Percentiles rank a stretch among this genome's conserved stretches.
Conservation (phyloP, 2,888 invertebrate species). For the Trypoxylon attenuatum region DNA sequence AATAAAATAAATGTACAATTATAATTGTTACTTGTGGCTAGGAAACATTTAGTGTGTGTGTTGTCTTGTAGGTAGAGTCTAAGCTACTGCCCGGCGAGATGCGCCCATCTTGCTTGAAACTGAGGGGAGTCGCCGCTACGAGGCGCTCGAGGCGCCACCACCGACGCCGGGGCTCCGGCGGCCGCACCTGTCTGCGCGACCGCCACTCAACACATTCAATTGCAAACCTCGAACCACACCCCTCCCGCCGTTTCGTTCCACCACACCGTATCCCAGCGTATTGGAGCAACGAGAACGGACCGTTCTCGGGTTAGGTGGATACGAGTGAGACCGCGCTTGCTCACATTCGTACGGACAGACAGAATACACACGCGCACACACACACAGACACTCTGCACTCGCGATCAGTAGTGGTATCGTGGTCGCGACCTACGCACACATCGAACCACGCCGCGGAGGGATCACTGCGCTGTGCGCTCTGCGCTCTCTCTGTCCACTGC, state of each 20-base stretch:
- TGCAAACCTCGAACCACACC: no score
- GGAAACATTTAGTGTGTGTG: constrained; percentile 67
- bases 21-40: constrained; percentile 62
- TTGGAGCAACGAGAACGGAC: no score
- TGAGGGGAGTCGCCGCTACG: constrained; percentile 60
- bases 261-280: no score
- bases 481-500: no score
- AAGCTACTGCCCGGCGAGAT: constrained; percentile 73
- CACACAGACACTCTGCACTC: no score
- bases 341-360: neutral
- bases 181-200: constrained; percentile 65
- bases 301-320: constrained; percentile 15
- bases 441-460: constrained; percentile 21
- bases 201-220: constrained; percentile 52
- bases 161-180: constrained; percentile 59
- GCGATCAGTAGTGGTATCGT: no score
- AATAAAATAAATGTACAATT: constrained; percentile 67
- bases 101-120: constrained; percentile 73
- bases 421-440: constrained; percentile 11
- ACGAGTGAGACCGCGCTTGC: constrained; percentile 17
- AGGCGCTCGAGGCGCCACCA: constrained; percentile 54
- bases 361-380: no score
- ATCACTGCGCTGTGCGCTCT: constrained; percentile 20
- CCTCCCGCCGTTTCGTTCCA: no score
- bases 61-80: constrained; percentile 73